These are phyloP conservation scores for Nothoprocta perdicaria DNA, from an alignment of 2,113 vertebrate genomes.

Conservation along the genomic window DNA sequence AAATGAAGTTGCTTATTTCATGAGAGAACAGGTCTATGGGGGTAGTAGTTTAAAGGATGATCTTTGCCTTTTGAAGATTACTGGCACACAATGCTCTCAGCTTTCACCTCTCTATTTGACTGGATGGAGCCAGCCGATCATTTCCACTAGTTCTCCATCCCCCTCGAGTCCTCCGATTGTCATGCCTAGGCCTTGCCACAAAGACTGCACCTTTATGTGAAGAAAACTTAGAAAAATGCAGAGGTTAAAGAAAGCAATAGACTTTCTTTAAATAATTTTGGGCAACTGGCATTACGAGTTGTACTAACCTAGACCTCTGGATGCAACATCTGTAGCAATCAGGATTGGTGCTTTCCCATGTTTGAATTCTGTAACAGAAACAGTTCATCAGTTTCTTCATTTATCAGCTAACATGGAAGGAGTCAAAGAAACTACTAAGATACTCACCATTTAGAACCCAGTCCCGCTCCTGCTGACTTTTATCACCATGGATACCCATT, in stretches of 20 bases:
- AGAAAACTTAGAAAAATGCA: conserved; percentile 99
- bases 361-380: conserved; percentile 90
- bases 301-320: conserved; percentile 98
- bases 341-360: conserved; percentile 98
- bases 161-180: conserved; percentile 99
- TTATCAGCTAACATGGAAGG: rapidly evolving
- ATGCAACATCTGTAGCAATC: conserved; percentile 98
- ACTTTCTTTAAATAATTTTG: conserved; percentile 98
- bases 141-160: conserved; percentile 98
- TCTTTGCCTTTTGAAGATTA: conserved; percentile 99
- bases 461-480: conserved; percentile 97
- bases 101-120: conserved; percentile 99
- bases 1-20: conserved; percentile 81
- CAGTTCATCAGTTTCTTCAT: neutral
- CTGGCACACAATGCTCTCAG: conserved; percentile 97
- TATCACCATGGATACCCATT: conserved; percentile 99
- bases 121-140: conserved; percentile 99
- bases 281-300: conserved; percentile 76
- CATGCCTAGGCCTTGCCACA: conserved; percentile 99
- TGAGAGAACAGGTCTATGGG: conserved; percentile 93
- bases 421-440: rapidly evolving
- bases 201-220: conserved; percentile 99
- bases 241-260: conserved; percentile 99
- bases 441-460: conserved; percentile 97
- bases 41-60: conserved; percentile 84